A percentile compares a stretch with the other conserved stretches of the same genome.
Evolutionary conservation across 2,797 vertebrate species (phyloP).

Genomic region (Lepilemur ruficaudatus): DNA sequence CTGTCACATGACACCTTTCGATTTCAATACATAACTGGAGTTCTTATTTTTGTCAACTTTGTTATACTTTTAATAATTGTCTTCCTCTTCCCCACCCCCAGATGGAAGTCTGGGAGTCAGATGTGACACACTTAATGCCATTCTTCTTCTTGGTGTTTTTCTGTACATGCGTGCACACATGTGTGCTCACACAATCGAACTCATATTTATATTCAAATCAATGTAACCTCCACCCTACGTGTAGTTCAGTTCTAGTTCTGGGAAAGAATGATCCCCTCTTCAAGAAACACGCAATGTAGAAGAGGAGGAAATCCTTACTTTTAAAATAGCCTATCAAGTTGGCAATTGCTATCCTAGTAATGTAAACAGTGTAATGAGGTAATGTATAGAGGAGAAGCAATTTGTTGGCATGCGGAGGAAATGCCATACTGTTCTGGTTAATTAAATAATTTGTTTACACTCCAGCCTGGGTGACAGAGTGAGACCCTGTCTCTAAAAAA

Average conservation of each 20-base stretch:
- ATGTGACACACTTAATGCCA: background rate
- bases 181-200: background rate
- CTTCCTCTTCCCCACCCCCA: background rate
- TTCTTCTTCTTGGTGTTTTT: background rate
- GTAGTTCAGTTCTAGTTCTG: background rate
- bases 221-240: background rate
- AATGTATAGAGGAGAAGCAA: slow-evolving; percentile 11
- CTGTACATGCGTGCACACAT: rapidly evolving
- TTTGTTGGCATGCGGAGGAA: slow-evolving; percentile 41
- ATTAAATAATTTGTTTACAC: slow-evolving; percentile 42
- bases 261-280: background rate
- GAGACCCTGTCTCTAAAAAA: background rate
- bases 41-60: background rate
- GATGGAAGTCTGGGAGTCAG: background rate
- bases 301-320: background rate
- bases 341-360: background rate
- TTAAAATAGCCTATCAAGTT: slow-evolving; percentile 11
- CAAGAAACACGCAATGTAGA: background rate
- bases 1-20: background rate
- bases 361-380: slow-evolving; percentile 40
- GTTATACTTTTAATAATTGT: background rate
- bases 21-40: background rate
- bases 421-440: slow-evolving; percentile 22
- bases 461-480: background rate
- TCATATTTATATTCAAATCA: background rate